phyloP scores from a whole-genome alignment of 1,140 invertebrate species.

The Drosophila dunni region DNA sequence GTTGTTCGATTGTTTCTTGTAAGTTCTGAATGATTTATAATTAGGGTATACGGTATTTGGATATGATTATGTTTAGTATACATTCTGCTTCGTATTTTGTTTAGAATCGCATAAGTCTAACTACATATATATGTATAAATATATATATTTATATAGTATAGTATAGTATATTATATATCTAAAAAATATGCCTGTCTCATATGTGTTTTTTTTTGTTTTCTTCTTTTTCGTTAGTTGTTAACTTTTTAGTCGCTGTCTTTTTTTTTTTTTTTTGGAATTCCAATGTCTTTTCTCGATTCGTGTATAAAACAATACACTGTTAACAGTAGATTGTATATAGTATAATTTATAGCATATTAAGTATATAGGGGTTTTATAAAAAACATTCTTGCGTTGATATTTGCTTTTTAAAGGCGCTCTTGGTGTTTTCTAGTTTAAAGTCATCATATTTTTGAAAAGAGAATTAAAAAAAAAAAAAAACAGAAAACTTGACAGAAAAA shows the following conservation, averaged over 20 bases:
- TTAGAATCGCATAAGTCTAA: slow-evolving; percentile 18
- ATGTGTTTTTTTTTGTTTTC: slow-evolving; percentile 11
- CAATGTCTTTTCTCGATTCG: slow-evolving; percentile 47
- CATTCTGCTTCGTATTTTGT: background rate
- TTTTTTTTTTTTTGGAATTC: slow-evolving; percentile 23
- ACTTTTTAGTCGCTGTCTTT: slow-evolving; percentile 50
- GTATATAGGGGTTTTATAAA: slow-evolving; percentile 33
- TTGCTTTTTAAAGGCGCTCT: slow-evolving; percentile 67
- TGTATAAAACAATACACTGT: slow-evolving; percentile 33
- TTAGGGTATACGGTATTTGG: slow-evolving; percentile 14
- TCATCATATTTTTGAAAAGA: slow-evolving; percentile 7
- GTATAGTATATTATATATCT: slow-evolving; percentile 45
- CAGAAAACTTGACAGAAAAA: slow-evolving; percentile 58
- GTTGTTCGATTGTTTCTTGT: slow-evolving; percentile 39
- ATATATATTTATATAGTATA: slow-evolving; percentile 9
- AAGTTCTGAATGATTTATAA: background rate
- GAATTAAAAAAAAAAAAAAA: slow-evolving; percentile 43
- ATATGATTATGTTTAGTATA: slow-evolving; percentile 10
- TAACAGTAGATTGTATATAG: slow-evolving; percentile 38
- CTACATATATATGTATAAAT: slow-evolving; percentile 22
- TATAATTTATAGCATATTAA: slow-evolving; percentile 38
- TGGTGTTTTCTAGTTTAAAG: slow-evolving; percentile 60
- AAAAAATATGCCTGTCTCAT: slow-evolving; percentile 56
- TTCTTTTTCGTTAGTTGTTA: slow-evolving; percentile 34
- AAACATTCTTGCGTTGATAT: slow-evolving; percentile 13